Evolutionary conservation across 2,888 invertebrate genomes (phyloP).

Genomic region (Neoaliturus tenellus): DNA sequence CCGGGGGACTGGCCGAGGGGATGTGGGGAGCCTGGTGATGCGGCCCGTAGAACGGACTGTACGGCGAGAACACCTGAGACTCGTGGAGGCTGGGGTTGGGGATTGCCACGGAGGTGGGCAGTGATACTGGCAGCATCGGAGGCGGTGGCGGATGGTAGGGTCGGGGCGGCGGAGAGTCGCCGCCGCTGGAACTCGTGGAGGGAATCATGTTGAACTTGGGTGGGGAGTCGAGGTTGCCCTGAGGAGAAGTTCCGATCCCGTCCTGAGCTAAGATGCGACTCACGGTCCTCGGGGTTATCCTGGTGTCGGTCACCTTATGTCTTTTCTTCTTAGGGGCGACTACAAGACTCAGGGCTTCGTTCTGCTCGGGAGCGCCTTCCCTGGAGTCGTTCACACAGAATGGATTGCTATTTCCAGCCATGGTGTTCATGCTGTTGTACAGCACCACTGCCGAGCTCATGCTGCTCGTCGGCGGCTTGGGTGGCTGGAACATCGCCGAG

Average conservation of each 20-base stretch:
- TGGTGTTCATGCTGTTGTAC: slow-evolving; percentile 80
- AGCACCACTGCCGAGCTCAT: slow-evolving; percentile 74
- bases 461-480: slow-evolving; percentile 81
- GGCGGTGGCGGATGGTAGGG: slow-evolving; percentile 82
- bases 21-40: slow-evolving; percentile 72
- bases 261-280: slow-evolving; percentile 91
- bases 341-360: slow-evolving; percentile 95
- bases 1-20: slow-evolving; percentile 75
- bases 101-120: slow-evolving; percentile 97
- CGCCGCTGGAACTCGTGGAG: slow-evolving; percentile 68
- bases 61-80: slow-evolving; percentile 94
- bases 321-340: slow-evolving; percentile 97
- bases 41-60: slow-evolving; percentile 87
- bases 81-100: slow-evolving; percentile 97
- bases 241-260: slow-evolving; percentile 76
- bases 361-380: slow-evolving; percentile 85
- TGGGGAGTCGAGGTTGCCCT: slow-evolving; percentile 71
- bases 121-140: slow-evolving; percentile 90
- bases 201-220: slow-evolving; percentile 62
- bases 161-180: slow-evolving; percentile 79
- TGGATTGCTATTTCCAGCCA: slow-evolving; percentile 74
- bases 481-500: slow-evolving; percentile 88
- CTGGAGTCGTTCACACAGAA: slow-evolving; percentile 77
- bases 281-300: slow-evolving; percentile 93
- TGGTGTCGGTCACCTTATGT: slow-evolving; percentile 96